Evolutionary conservation across 2,797 vertebrate genomes (phyloP), one percentile per base, ranked within the genome.

Genomic region (Merluccius polli): DNA sequence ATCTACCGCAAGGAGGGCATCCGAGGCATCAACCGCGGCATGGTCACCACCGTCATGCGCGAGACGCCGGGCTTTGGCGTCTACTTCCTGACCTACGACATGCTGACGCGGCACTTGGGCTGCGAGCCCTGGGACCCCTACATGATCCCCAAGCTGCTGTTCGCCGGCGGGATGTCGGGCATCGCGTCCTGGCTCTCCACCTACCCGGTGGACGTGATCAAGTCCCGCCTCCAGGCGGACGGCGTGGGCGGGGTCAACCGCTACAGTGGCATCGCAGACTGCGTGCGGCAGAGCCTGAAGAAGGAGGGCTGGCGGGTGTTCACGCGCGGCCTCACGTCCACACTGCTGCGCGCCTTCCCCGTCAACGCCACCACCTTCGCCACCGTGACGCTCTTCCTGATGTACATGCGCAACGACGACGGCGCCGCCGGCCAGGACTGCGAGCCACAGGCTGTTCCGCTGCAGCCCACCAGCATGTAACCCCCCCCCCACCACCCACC

Each of bases 301-400:
- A 93, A 94, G 0, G 98, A 99, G 86, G 98, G 98, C 15, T 97
- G 93, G 95, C 91, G 90, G 44, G 96, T 96, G 32, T 99, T 99
- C 86, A 95, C 96, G 0, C 94, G 96, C 0, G 98, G 98, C 0
- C 96, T 99, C 65, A 95, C 96, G 0, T 99, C 98, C 87, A 99
- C 98, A 0, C 89, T 99, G 29, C 95, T 99, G 24, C 95, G 98
- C 0, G 98, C 98, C 4, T 99, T 99, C 75, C 98, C 98, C 0
- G 98, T 99, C 78, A 99, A 99, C 0, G 98, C 98, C 0, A 95
- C 98, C 75, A 99, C 98, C 0, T 98, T 99, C 27, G 96, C 98
- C 82, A 97, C 97, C 0, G 98, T 99, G 86, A 97, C 97, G 0
- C 92, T 97, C 12, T 98, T 99, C 90, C 92, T 99, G 0, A 90